phyloP scores from a whole-genome alignment of 2,888 invertebrate genomes.

The Drosophila picticornis region DNA sequence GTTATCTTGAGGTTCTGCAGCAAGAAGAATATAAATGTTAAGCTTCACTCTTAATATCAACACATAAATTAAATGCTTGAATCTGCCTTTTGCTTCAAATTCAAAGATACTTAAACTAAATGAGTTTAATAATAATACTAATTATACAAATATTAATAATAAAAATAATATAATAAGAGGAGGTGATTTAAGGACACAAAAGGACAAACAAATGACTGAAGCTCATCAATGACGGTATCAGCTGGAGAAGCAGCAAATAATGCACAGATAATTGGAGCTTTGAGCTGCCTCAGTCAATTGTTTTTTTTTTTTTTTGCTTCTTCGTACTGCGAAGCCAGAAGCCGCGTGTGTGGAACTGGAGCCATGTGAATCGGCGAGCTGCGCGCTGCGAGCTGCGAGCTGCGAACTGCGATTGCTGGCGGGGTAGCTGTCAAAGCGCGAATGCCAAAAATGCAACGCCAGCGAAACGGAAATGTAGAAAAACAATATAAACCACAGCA shows the following conservation, averaged over 20 bases:
- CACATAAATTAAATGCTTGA: neutral
- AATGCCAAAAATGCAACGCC: conserved; percentile 76
- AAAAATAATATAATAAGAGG: neutral
- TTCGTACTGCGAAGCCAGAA: conserved; percentile 5
- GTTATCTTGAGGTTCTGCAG: neutral
- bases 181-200: conserved; percentile 22
- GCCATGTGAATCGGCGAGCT: conserved; percentile 9
- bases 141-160: neutral
- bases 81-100: neutral
- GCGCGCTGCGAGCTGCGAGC: conserved; percentile 16
- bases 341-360: neutral
- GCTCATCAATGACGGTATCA: conserved; percentile 11
- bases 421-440: conserved; percentile 63
- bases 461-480: conserved; percentile 69
- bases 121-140: neutral
- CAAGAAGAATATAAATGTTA: neutral
- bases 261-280: conserved; percentile 39
- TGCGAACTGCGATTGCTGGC: conserved; percentile 13
- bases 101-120: neutral
- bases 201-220: conserved; percentile 17
- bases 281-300: conserved; percentile 15
- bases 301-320: neutral
- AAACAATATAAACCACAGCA: conserved; percentile 76
- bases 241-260: conserved; percentile 44
- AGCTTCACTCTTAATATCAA: neutral